Conservation (phyloP, 2,113 vertebrate species). For the Tapirus terrestris region DNA sequence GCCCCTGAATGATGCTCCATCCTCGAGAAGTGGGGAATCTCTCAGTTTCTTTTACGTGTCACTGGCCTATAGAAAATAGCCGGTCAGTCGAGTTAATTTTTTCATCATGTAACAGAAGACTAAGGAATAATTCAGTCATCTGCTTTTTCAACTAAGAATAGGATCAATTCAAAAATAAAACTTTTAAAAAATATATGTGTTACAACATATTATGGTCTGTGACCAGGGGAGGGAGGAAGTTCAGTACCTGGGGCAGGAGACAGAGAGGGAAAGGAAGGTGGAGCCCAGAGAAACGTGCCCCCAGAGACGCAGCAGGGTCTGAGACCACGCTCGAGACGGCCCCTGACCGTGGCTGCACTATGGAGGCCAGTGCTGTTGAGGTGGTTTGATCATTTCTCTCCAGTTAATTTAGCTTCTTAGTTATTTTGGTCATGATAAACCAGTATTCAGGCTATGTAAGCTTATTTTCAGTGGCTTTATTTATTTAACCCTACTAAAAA, state of each 20-base stretch:
- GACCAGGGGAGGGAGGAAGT: background rate
- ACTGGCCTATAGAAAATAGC: background rate
- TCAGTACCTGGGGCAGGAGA: background rate
- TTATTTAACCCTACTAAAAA: background rate
- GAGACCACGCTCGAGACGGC: too few species aligned
- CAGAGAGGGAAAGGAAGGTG: background rate
- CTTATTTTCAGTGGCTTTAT: background rate
- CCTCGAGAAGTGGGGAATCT: background rate
- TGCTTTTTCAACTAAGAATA: background rate
- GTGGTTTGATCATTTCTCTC: too few species aligned
- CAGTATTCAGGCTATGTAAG: too few species aligned
- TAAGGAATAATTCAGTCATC: background rate
- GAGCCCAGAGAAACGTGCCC: too few species aligned
- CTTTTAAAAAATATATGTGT: background rate
- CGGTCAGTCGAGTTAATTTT: background rate
- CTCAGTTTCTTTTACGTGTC: background rate
- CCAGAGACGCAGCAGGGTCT: too few species aligned
- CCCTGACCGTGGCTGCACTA: background rate
- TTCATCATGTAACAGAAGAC: background rate
- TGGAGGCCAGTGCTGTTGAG: too few species aligned
- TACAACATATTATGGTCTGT: background rate
- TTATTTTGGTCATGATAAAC: background rate
- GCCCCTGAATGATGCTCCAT: background rate
- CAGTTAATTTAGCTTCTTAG: background rate
- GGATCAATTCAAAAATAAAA: background rate